Base-by-base conservation (phyloP, 2,113 vertebrate species). In the Eulacestoma nigropectus region DNA sequence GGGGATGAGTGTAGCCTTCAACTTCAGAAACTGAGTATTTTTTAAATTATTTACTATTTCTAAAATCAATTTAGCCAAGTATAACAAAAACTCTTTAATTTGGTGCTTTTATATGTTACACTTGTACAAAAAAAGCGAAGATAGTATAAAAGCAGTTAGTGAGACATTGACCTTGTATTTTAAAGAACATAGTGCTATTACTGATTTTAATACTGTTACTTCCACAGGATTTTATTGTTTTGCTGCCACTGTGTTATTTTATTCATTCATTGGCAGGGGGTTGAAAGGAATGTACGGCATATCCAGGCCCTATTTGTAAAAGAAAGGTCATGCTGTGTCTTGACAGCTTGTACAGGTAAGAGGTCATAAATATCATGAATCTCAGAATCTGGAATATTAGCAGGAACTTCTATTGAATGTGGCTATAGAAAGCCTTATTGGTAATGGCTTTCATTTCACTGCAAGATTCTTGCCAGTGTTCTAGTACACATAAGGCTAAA, bases 261-360 rank as follows among this genome's bases (percentile, higher is more conserved):
- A 78, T 64, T 92, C 32, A 63, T 70, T 77, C 35, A 10, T 27
- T 74, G 55, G 35, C 0, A 0, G n/a, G 15, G n/a, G 8, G 7
- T n/a, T 87, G 52, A 87, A 87, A 83, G 60, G 74, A 90, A 91
- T 44, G 85, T 70, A 20, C 39, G 73, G 30, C 16, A 32, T 74
- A 47, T 60, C 87, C 47, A 92, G 64, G 83, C 92, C 37, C 60
- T 96, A 6, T 90, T 90, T 90, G 25, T 86, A 70, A 94, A 90
- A 85, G 87, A 84, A 79, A 83, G 68, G 29, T 93, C 79, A n/a
- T 78, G 60, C 42, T 11, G 4, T 74, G 72, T 90, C 87, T 77
- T 85, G 78, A 93, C 47, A 94, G 37, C 72, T 91, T 72, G n/a
- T 78, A 44, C 79, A 93, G 92, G 75, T 85, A 90, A 84, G 76